Conservation (phyloP, 2,888 invertebrate genomes). For the Stegana nigrithorax region DNA sequence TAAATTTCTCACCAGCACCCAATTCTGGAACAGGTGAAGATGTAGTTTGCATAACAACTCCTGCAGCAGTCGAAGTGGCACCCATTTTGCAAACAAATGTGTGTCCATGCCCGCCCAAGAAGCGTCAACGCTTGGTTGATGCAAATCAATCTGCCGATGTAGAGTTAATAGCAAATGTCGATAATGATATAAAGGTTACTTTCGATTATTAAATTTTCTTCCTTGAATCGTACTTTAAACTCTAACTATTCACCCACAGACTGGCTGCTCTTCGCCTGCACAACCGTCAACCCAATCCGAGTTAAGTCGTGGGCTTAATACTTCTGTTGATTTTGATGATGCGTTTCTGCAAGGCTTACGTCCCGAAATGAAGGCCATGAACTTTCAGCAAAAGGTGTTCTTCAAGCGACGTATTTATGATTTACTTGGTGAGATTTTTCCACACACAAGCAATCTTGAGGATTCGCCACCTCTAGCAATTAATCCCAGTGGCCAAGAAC, state of each 20-base stretch:
- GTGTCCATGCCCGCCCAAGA: constrained; percentile 37
- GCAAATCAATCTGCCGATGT: not conserved
- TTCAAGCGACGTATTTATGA: constrained; percentile 64
- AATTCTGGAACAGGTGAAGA: constrained; percentile 15
- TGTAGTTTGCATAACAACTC: too few species aligned
- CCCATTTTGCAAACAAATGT: not conserved
- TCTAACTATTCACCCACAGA: too few species aligned
- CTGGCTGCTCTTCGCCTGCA: too few species aligned
- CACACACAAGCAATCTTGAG: constrained; percentile 10
- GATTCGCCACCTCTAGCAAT: constrained; percentile 18
- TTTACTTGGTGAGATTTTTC: constrained; percentile 57
- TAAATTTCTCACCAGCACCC: constrained; percentile 6
- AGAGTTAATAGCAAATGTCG: not conserved
- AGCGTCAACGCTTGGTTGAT: constrained; percentile 26
- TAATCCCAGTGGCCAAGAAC: not conserved
- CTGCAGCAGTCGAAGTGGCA: not conserved
- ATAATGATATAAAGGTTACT: not conserved
- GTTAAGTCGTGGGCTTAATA: too few species aligned
- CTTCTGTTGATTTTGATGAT: constrained; percentile 54
- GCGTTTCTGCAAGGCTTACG: constrained; percentile 58
- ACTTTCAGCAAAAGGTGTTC: constrained; percentile 58
- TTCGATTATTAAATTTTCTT: not conserved
- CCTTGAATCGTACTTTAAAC: not conserved
- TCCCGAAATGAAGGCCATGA: constrained; percentile 64
- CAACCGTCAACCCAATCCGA: too few species aligned